Evolutionary conservation across 2,113 vertebrate genomes (phyloP), one percentile per base, ranked within the genome.

Genomic region (Hystrix cristata): DNA sequence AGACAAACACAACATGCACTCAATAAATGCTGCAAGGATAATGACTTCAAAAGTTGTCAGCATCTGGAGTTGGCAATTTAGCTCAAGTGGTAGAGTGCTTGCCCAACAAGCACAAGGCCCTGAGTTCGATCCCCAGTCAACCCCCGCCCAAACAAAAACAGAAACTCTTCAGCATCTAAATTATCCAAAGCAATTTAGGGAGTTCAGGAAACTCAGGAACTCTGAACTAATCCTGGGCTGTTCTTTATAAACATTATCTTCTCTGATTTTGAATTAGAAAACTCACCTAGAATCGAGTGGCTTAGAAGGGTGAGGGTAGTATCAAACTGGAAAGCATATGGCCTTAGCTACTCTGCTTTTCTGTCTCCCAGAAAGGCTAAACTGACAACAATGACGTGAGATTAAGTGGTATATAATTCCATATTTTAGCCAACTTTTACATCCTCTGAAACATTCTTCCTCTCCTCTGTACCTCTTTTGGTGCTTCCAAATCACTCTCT

Each of bases 1-100:
- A 97, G 62, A 88, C 67, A 87, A 93, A 93, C 27, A 65, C 6
- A 65, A 59, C 64, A 67, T 60, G 34, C 12, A 59, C 8, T 95
- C 64, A 93, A 72, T 91, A 96, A 91, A 94, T 84, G 71, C 76
- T 84, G 16, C 29, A 78, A 96, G 57, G 55, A 84, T n/a, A 91
- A 72, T 6, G 1, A 87, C 57, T 87, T 94, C 46, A 81, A 55
- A 55, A 90, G 53, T 67, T 43, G 48, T 92, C 82, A 85, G 78
- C 27, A 80, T 8, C 48, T 55, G 38, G 38, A 38, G 38, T 38
- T 38, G 38, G 38, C 38, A 38, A 38, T 38, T 38, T 38, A 38
- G 38, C 38, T 38, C 38, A 38, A 38, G 38, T 38, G 38, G 38
- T 38, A 38, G 38, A 38, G 38, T 38, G 38, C 38, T 38, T 38